A percentile compares a stretch with the other conserved stretches of the same genome.
Evolutionary conservation across 2,888 invertebrate species (phyloP).

Genomic region (Escarpia spicata): DNA sequence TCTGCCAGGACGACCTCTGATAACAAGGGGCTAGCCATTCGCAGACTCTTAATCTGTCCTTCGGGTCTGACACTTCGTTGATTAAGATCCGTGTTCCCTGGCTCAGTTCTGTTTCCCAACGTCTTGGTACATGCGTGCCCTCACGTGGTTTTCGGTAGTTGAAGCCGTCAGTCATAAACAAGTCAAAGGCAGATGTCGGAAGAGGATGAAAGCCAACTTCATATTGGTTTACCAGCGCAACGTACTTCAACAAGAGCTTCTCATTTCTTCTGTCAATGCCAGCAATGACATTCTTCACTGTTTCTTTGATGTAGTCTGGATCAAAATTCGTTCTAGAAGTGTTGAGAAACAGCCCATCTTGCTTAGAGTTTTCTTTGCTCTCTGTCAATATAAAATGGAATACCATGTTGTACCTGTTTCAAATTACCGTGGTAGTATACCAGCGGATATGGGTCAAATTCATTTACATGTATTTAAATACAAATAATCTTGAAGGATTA

Average conservation of each 20-base stretch:
- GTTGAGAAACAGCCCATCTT: too few relatives aligned
- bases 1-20: conserved; percentile 17
- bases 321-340: conserved; percentile 50
- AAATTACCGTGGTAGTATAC: too few relatives aligned
- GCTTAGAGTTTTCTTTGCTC: too few relatives aligned
- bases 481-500: too few relatives aligned
- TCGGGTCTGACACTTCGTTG: conserved; percentile 23
- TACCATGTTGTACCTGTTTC: too few relatives aligned
- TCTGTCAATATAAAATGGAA: too few relatives aligned
- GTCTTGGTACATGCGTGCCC: neutral
- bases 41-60: conserved; percentile 17
- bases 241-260: conserved; percentile 43
- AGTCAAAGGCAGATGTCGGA: conserved; percentile 47
- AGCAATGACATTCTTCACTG: conserved; percentile 43
- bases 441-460: too few relatives aligned
- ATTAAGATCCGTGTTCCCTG: conserved; percentile 20
- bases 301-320: conserved; percentile 43
- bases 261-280: conserved; percentile 41
- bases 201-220: conserved; percentile 46
- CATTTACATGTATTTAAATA: too few relatives aligned
- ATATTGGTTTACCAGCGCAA: conserved; percentile 48
- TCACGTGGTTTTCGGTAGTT: neutral
- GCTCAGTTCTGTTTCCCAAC: conserved; percentile 32
- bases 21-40: conserved; percentile 25
- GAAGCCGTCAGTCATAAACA: conserved; percentile 39